Conservation (phyloP, 1,140 invertebrate genomes). For the Drosophila lacertosa region DNA sequence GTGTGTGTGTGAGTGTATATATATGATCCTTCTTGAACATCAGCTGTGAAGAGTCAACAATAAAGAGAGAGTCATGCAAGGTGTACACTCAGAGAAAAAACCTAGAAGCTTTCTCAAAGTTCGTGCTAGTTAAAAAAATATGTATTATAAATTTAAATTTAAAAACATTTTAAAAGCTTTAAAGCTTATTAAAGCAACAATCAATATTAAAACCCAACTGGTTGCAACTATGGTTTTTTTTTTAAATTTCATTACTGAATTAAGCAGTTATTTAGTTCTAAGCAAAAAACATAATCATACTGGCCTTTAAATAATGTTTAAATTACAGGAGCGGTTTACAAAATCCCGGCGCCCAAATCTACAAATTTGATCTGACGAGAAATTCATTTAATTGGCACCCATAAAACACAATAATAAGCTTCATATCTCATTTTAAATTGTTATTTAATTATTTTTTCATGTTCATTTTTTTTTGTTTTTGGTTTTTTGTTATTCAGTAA, state of each 20-base stretch:
- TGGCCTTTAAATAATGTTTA: not conserved
- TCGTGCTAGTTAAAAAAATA: no score
- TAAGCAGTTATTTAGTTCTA: no score
- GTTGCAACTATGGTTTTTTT: no score
- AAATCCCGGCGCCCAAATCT: not conserved
- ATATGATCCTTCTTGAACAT: conserved; percentile 20
- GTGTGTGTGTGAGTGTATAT: not conserved
- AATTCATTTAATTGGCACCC: not conserved
- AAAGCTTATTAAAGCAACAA: no score
- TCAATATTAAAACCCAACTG: no score
- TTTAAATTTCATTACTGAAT: no score
- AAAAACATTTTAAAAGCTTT: no score
- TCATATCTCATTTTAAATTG: conserved; percentile 63
- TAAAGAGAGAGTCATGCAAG: conserved; percentile 12
- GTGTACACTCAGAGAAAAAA: no score
- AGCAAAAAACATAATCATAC: not conserved
- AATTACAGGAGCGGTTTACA: not conserved
- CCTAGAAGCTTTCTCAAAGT: no score
- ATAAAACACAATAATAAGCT: conserved; percentile 15
- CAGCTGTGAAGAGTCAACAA: conserved; percentile 39
- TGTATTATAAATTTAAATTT: no score
- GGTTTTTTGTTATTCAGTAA: conserved; percentile 77
- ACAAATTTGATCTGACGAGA: not conserved
- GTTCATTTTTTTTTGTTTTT: conserved; percentile 62
- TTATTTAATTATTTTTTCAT: conserved; percentile 81